These are phyloP conservation scores for Coreoperca whiteheadi DNA, from an alignment of 2,113 vertebrate genomes.

Conservation along the genomic window DNA sequence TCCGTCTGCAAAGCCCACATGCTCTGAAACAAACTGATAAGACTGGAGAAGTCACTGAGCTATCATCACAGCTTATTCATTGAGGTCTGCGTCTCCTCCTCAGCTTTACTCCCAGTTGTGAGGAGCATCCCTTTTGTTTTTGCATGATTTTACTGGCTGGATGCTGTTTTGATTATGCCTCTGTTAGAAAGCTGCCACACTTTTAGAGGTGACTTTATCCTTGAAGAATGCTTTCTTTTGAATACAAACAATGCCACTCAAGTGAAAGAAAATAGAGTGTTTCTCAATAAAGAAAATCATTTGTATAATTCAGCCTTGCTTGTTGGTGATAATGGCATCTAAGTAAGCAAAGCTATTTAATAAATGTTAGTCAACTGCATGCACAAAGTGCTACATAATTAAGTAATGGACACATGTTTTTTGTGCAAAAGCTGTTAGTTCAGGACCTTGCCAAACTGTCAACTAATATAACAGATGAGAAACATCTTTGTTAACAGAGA, in stretches of 20 bases:
- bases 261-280: not conserved
- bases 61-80: conserved; percentile 52
- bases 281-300: conserved; percentile 10
- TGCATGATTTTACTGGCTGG: conserved; percentile 8
- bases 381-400: conserved; percentile 25
- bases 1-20: conserved; percentile 35
- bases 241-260: conserved; percentile 30
- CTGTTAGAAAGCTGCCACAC: conserved; percentile 19
- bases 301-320: conserved; percentile 1
- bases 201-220: conserved; percentile 47
- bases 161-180: conserved; percentile 11
- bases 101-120: conserved; percentile 38
- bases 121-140: conserved; percentile 49
- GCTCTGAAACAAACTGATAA: conserved; percentile 67
- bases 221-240: conserved; percentile 6
- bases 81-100: conserved; percentile 33
- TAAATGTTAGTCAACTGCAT: conserved; percentile 24
- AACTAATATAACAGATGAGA: conserved; percentile 40
- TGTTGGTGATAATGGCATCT: conserved; percentile 16
- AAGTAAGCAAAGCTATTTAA: conserved; percentile 7
- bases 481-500: conserved; percentile 41
- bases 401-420: conserved; percentile 46
- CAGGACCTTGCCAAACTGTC: conserved; percentile 29
- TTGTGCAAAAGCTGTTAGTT: conserved; percentile 45
- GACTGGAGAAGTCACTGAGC: conserved; percentile 31